A percentile compares a stretch with the other conserved stretches of the same genome.
Evolutionary conservation across 35 echinoderm and acorn worm species (phyloP).

Genomic region (Holothuria glaberrima): DNA sequence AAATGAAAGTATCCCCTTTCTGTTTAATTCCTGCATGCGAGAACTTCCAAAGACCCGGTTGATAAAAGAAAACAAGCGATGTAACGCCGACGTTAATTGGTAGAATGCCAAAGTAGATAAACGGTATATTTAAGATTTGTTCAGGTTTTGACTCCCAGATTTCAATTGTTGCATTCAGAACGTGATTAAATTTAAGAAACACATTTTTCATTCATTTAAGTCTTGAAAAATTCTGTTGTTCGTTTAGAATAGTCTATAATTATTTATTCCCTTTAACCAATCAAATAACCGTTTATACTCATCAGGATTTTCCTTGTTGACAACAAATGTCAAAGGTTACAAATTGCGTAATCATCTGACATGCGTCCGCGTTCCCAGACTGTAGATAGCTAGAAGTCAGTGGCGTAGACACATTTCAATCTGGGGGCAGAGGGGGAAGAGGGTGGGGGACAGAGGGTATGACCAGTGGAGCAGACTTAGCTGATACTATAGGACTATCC

Average conservation of each 20-base stretch:
- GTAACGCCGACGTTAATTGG: conserved; percentile 51
- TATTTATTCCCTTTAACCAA: background rate
- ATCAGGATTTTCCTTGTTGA: background rate
- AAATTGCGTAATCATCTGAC: conserved; percentile 6
- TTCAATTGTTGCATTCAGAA: background rate
- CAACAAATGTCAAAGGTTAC: conserved; percentile 45
- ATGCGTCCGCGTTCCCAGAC: too few species aligned
- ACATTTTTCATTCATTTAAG: background rate
- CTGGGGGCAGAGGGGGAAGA: too few species aligned
- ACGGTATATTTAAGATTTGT: background rate
- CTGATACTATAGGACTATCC: too few species aligned
- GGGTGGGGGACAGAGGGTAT: too few species aligned
- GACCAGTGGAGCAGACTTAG: too few species aligned
- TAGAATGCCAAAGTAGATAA: too few species aligned
- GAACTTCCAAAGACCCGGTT: conserved; percentile 84
- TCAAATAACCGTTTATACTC: background rate
- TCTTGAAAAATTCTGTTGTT: background rate
- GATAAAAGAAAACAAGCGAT: conserved; percentile 68
- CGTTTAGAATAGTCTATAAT: background rate
- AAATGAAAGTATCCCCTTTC: conserved; percentile 24
- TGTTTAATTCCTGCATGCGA: conserved; percentile 43
- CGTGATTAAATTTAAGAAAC: background rate
- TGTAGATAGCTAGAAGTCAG: too few species aligned
- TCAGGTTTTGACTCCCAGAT: background rate
- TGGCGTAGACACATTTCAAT: too few species aligned